Base-by-base conservation (phyloP, 1,140 invertebrate species). In the Drosophila eugracilis region DNA sequence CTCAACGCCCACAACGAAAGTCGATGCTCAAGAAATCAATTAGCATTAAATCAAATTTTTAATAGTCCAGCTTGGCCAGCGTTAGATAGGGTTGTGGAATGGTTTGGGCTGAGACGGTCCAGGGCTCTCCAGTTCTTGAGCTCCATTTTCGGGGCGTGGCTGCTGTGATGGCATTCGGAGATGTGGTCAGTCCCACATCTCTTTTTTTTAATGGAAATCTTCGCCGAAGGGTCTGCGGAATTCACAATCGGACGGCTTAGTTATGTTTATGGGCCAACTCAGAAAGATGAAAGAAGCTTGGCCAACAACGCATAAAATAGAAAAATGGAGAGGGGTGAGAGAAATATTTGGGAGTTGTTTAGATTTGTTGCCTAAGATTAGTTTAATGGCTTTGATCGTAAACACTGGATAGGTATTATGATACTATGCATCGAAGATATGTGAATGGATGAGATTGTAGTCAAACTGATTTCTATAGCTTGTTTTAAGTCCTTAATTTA, bases 21-120 rank as follows among this genome's bases (percentile, higher is more conserved):
- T 34, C 50, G 30, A 48, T 41, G 54, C n/a, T 70, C 52, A 24
- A 42, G 32, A 72, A 80, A 86, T 85, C 81, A 86, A 85, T 85
- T 85, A 86, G 76, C 81, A 86, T 62, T 86, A 85, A 86, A 85
- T 85, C 81, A 86, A 85, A 74, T 52, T 79, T 79, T 48, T 69
- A 77, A 76, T 69, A 45, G 44, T 58, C 26, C 26, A 26, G n/a
- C 53, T 30, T 41, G 58, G 53, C 55, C 57, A 55, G 6, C 30
- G 5, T 22, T 36, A 55, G 60, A 34, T 12, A 37, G 17, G 10
- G 10, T 32, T 12, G 10, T 12, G 24, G 14, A 26, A 9, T 34
- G 15, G 26, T 14, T 41, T 7, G 12, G 26, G 30, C 22, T 19
- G 21, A 19, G 49, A 4, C 21, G 10, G 17, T 15, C 3, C 22